Evolutionary conservation across 2,797 vertebrate species (phyloP), one percentile per base, ranked within the genome.

Genomic region (Xenopus petersii): DNA sequence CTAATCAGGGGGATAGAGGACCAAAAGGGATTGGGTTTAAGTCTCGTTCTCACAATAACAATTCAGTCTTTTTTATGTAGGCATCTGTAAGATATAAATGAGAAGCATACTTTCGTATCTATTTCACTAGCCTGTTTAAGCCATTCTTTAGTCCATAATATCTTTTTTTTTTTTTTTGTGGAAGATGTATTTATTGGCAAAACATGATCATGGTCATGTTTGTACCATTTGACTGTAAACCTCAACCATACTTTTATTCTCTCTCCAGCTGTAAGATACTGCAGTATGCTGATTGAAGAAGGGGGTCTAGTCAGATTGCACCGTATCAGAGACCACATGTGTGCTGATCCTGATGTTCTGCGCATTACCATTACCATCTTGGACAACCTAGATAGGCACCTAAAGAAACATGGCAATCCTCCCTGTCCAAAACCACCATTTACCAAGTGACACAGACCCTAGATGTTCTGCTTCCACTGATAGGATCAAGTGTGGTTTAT

Each of bases 281-380:
- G 98, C 91, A 98, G 94, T 87, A 99, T 99, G 98, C 81, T 99
- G 87, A 88, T 99, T 84, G 96, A 98, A 86, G 98, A 99, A 86
- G 97, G 96, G 10, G 98, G 98, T 47, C 85, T 98, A 75, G 93
- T 92, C 81, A 95, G 97, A 80, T 90, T 99, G 64, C 93, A 97
- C 87, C 91, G 85, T 13, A 94, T 99, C 80, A 92, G 93, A 77
- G 87, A 93, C 4, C 92, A 97, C 1, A 92, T 93, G 9, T 91
- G 95, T 85, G 98, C 95, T n/a, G 95, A 98, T 79, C 86, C 85
- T 15, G 94, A 99, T 0, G 96, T 99, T 77, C 91, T 87, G 3
- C 88, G 90, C 81, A 91, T 99, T 85, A 90, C 93, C 0, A 86
- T 94, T 79, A 93, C 94, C 86, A 98, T 99, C 75, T 88, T 99